Base-by-base conservation (phyloP, 2,888 invertebrate genomes). In the Melanostoma scalare region DNA sequence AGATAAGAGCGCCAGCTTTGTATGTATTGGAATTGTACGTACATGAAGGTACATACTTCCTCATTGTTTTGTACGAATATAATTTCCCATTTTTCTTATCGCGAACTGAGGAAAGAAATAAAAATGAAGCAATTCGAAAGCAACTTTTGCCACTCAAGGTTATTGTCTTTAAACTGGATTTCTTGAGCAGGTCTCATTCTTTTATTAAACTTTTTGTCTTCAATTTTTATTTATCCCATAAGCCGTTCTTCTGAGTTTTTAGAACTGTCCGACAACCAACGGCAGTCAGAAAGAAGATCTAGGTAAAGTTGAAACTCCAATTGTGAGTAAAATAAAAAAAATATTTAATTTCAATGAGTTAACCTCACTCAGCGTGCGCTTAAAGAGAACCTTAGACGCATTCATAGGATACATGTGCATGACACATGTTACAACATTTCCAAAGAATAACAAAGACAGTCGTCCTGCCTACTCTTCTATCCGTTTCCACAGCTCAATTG, bases 351-450 rank as follows among this genome's bases (percentile, higher is more conserved):
- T 53, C 63, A 61, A 75, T 46, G 56, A 72, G 10, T 56, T 76
- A 72, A 63, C 71, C 65, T 44, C 75, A 20, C 20, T 55, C 44
- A 40, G 52, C 50, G 38, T 71, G 52, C 31, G 8, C 42, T 61
- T 46, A 44, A 56, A 61, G 35, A 35, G 20, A 33, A 1, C 20
- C 20, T 1, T 20, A 20, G 20, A 20, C 31, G 55, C 40, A 52
- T 46, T 46, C 6, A 3, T 33, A 3, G 2, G 61, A 76, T 53
- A 76, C 71, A 81, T 81, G 72, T 81, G 76, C 63, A 76, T 58
- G 76, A 77, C 81, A 81, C 61, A 68, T 81, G 76, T 81, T 67
- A 50, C 38, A 76, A 38, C 61, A 72, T 76, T 76, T 76, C 60
- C 40, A 67, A 3, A 10, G 55, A 61, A 81, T 6, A 61, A 67